phyloP scores from a whole-genome alignment of 1,140 invertebrate genomes.

The Drosophila funebris region DNA sequence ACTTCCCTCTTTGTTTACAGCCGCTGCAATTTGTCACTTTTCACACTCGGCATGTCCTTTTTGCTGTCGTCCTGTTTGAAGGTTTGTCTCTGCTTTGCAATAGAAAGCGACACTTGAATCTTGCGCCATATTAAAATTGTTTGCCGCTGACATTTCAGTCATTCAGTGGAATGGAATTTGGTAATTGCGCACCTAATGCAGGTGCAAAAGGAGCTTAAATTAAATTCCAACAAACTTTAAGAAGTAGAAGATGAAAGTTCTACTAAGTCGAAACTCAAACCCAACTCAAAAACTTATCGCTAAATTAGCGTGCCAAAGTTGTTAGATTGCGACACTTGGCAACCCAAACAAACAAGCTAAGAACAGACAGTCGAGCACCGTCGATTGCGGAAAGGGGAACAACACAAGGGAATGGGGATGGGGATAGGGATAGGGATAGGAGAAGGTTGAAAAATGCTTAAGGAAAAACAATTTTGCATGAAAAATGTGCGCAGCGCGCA shows the following conservation, averaged over 20 bases:
- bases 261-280: not conserved
- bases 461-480: conserved; percentile 65
- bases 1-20: conserved; percentile 40
- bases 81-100: conserved; percentile 35
- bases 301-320: conserved; percentile 66
- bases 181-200: conserved; percentile 47
- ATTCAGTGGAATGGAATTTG: conserved; percentile 34
- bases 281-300: conserved; percentile 53
- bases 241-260: not conserved
- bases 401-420: not conserved
- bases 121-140: conserved; percentile 70
- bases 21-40: conserved; percentile 72
- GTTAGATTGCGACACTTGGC: conserved; percentile 51
- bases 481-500: conserved; percentile 52
- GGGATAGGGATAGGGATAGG: not conserved
- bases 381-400: not conserved
- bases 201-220: conserved; percentile 44
- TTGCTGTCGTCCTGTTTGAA: conserved; percentile 29
- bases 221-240: conserved; percentile 47
- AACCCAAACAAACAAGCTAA: conserved; percentile 39
- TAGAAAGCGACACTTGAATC: conserved; percentile 53
- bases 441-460: conserved; percentile 26
- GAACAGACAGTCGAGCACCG: not conserved
- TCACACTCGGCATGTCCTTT: conserved; percentile 55
- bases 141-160: conserved; percentile 58